phyloP scores from a whole-genome alignment of 2,113 vertebrate genomes.

The Lophotis ruficrista region DNA sequence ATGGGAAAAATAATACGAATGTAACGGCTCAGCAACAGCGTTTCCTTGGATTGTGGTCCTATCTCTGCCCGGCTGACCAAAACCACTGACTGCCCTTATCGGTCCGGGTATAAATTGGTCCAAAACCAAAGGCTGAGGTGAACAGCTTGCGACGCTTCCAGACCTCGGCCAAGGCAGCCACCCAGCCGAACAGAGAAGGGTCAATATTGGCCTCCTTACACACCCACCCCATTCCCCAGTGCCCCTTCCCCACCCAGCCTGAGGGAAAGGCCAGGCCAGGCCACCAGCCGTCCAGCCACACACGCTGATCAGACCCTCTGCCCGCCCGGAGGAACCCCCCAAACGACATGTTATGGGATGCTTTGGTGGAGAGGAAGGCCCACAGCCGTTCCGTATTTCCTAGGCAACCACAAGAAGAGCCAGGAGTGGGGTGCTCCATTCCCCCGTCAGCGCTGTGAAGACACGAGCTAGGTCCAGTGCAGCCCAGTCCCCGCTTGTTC shows the following conservation, averaged over 20 bases:
- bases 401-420: neutral
- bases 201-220: fast-evolving
- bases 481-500: neutral
- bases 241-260: neutral
- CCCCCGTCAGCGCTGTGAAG: neutral
- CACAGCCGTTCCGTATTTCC: neutral
- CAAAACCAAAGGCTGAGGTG: fast-evolving
- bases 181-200: fast-evolving
- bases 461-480: neutral
- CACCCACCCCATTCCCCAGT: fast-evolving
- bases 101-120: fast-evolving
- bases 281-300: neutral
- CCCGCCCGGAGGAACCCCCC: neutral
- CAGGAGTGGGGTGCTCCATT: fast-evolving
- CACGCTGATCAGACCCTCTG: neutral
- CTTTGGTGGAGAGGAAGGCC: neutral
- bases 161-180: fast-evolving
- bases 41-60: fast-evolving
- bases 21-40: neutral
- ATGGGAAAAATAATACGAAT: fast-evolving
- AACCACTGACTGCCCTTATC: fast-evolving
- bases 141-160: neutral
- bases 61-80: neutral
- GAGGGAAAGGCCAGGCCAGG: neutral
- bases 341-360: fast-evolving